Evolutionary conservation across 1,140 invertebrate species (phyloP).

Genomic region (Neodiprion fabricii): DNA sequence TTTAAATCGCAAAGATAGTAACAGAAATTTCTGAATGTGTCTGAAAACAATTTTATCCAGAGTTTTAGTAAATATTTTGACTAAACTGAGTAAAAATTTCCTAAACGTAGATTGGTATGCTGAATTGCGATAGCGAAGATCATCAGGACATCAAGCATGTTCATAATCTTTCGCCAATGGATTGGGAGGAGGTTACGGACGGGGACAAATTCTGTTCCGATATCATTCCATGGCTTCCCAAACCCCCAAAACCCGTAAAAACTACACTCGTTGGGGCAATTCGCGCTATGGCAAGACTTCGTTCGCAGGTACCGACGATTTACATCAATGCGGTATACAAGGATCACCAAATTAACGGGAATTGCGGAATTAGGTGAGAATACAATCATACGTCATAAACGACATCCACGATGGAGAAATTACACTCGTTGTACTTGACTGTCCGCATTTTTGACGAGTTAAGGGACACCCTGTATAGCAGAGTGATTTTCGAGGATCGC

Average conservation of each 20-base stretch:
- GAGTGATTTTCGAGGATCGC: too few relatives aligned
- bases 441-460: neutral
- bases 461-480: too few relatives aligned
- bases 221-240: constrained; percentile 68
- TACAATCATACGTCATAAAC: neutral
- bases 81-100: neutral
- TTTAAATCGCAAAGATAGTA: too few relatives aligned
- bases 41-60: too few relatives aligned
- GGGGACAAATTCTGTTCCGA: constrained; percentile 57
- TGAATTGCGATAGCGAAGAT: constrained; percentile 57
- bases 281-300: constrained; percentile 63
- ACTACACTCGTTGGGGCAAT: constrained; percentile 62
- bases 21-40: too few relatives aligned
- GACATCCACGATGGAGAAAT: neutral
- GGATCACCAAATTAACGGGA: constrained; percentile 66
- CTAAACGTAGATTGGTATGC: constrained; percentile 46
- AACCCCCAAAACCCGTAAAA: constrained; percentile 47
- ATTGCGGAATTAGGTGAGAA: constrained; percentile 67
- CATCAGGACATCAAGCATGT: constrained; percentile 68
- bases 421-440: constrained; percentile 12
- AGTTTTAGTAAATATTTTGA: neutral
- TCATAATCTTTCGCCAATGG: constrained; percentile 73
- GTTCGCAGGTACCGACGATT: constrained; percentile 69
- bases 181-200: constrained; percentile 57
- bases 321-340: constrained; percentile 73